Percentiles rank a stretch among this genome's conserved stretches.
Evolutionary conservation across 1,140 invertebrate species (phyloP).

Genomic region (Homarus americanus): DNA sequence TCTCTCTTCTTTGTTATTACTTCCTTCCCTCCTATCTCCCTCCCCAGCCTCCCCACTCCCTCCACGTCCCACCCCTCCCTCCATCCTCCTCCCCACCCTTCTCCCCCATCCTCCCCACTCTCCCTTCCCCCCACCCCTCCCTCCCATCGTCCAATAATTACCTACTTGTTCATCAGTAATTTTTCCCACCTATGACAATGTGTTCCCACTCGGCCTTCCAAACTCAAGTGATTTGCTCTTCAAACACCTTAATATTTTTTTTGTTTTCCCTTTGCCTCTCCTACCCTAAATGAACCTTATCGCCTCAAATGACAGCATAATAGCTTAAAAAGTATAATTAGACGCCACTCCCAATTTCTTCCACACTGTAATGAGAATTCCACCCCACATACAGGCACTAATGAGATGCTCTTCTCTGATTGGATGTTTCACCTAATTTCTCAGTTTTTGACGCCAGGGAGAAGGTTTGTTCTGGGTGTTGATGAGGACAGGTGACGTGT

Average conservation of each 20-base stretch:
- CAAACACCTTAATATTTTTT: too few relatives aligned
- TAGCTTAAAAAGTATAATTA: not conserved
- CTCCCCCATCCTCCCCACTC: not conserved
- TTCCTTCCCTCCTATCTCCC: not conserved
- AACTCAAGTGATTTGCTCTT: not conserved
- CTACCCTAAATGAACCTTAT: not conserved
- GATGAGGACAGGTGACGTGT: too few relatives aligned
- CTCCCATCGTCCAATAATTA: not conserved
- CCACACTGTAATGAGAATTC: not conserved
- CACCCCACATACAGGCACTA: not conserved
- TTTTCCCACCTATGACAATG: too few relatives aligned
- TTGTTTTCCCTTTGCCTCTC: too few relatives aligned
- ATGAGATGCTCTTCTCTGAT: not conserved
- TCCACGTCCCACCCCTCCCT: not conserved
- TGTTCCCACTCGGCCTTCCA: not conserved
- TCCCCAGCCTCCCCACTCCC: not conserved
- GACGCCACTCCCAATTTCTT: not conserved
- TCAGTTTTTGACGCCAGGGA: not conserved
- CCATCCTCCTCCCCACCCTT: not conserved
- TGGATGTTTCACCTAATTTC: not conserved
- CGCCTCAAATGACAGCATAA: not conserved
- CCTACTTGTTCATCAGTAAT: too few relatives aligned
- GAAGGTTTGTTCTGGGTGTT: not conserved
- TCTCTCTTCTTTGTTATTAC: not conserved
- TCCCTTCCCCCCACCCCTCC: not conserved